Evolutionary conservation across 2,113 vertebrate species (phyloP), one percentile per base, ranked within the genome.

Genomic region (Cheilinus undulatus): DNA sequence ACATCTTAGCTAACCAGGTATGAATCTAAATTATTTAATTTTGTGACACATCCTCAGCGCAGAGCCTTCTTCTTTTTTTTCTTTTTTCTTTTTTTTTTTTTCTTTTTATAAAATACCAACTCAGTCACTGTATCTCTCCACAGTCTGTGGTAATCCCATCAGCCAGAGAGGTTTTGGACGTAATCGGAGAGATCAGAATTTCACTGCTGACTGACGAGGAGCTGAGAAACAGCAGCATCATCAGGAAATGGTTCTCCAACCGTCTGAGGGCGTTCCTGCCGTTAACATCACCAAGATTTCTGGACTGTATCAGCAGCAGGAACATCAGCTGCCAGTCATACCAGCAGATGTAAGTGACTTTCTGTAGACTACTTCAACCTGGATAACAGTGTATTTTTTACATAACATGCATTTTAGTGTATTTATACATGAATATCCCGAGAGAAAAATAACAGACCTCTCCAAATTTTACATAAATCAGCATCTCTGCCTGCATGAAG

Each of bases 281-380:
- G 0, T 77, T 10, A 1, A 82, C 78, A 0, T 93, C 93, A 0
- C 34, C 22, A 8, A 30, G 30, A 7, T 92, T 94, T 11, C 85
- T 92, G 53, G 46, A 15, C 42, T 93, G 92, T 65, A 50, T 93
- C 50, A 85, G 62, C 76, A 38, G 13, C 61, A 90, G 49, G 45
- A 91, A 93, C 73, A 60, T 94, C 70, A 93, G 82, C 88, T 93
- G 92, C 68, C 65, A 69, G 17, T 75, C 92, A 0, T 94, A 89
- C 80, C 92, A 92, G 50, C 61, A 81, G 7, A 84, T 93, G 92
- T 94, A 76, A 85, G 87, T 9, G 19, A 45, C n/a, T 23, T 19
- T 56, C 8, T 4, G 15, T 4, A 27, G 17, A 19, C 28, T 12
- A 2, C n/a, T n/a, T 4, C 9, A 36, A 36, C 34, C 13, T 36